A percentile compares a stretch with the other conserved stretches of the same genome.
Evolutionary conservation across 2,113 vertebrate genomes (phyloP).

Genomic region (Hippocampus barbouri): DNA sequence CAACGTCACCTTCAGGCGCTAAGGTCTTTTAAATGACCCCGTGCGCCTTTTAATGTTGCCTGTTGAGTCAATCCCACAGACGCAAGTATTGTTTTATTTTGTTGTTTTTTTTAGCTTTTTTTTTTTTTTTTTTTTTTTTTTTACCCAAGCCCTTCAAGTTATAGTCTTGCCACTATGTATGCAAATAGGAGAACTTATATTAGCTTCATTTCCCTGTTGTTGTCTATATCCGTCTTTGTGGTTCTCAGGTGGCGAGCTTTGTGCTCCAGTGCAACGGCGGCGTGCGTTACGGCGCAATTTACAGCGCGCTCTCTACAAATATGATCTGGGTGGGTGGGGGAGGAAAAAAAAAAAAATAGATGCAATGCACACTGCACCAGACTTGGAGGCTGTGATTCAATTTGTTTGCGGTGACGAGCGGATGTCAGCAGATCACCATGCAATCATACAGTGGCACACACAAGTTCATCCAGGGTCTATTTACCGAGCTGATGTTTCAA

Average conservation of each 20-base stretch:
- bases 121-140: conserved; percentile 5
- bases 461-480: not conserved
- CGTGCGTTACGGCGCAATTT: conserved; percentile 46
- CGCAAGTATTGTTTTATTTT: conserved; percentile 18
- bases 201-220: conserved; percentile 47
- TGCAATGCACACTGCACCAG: conserved; percentile 16
- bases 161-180: conserved; percentile 66
- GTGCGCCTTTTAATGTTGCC: not conserved
- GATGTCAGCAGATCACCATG: conserved; percentile 6
- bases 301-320: conserved; percentile 25
- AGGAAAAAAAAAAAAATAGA: not conserved
- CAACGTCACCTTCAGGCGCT: conserved; percentile 47
- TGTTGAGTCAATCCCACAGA: conserved; percentile 30
- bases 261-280: conserved; percentile 37
- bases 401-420: conserved; percentile 12
- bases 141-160: conserved; percentile 54
- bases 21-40: conserved; percentile 2
- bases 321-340: conserved; percentile 8
- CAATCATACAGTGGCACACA: conserved; percentile 7
- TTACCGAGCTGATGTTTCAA: not conserved
- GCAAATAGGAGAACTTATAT: conserved; percentile 66
- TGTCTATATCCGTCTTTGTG: conserved; percentile 23
- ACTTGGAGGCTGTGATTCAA: conserved; percentile 26
- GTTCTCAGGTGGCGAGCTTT: conserved; percentile 44
- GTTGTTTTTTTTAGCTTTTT: conserved; percentile 2